Conservation (phyloP, 2,113 vertebrate species). For the Brachirus orientalis region DNA sequence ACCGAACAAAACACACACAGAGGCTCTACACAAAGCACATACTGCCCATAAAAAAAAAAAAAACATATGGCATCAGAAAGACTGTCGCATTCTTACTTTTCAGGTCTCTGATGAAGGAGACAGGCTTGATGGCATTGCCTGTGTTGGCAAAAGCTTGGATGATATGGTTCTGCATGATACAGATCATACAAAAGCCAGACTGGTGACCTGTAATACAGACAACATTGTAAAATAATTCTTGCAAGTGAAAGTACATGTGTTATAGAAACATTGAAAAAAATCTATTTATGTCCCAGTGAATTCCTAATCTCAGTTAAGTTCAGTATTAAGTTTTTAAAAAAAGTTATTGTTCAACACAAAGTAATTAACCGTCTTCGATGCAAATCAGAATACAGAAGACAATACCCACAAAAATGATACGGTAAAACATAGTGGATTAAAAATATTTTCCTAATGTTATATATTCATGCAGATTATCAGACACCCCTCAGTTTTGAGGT, state of each 20-base stretch:
- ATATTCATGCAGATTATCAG: too few species aligned
- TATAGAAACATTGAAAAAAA: too few species aligned
- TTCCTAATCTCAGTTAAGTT: too few species aligned
- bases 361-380: too few species aligned
- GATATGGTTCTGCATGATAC: constrained; percentile 95
- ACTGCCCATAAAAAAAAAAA: constrained; percentile 6
- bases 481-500: too few species aligned
- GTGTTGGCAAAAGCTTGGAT: constrained; percentile 96
- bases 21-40: background rate
- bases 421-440: too few species aligned
- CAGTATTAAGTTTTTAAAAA: too few species aligned
- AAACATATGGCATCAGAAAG: background rate
- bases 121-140: constrained; percentile 91
- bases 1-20: constrained; percentile 1
- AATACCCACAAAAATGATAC: too few species aligned
- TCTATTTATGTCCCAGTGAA: too few species aligned
- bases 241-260: background rate
- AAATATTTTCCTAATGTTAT: too few species aligned
- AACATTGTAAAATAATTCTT: background rate
- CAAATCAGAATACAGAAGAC: too few species aligned
- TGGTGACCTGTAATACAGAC: constrained; percentile 86
- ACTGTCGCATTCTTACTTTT: constrained; percentile 87
- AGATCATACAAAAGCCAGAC: constrained; percentile 96
- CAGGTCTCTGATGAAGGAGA: constrained; percentile 93
- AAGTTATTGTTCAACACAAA: too few species aligned